phyloP scores from a whole-genome alignment of 2,888 invertebrate species.

The Drosophila yooni region DNA sequence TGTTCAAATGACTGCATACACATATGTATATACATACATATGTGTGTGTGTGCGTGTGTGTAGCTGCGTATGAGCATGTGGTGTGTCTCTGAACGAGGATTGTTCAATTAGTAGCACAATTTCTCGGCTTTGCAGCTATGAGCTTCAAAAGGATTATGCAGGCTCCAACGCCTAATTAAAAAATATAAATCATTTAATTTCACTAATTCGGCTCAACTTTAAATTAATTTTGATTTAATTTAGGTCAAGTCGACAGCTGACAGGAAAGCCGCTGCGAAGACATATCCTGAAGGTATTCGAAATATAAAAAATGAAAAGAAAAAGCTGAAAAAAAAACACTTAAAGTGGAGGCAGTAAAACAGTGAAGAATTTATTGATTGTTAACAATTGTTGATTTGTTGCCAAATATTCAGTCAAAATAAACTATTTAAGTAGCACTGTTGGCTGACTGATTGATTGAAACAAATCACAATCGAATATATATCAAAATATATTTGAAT shows the following conservation, averaged over 20 bases:
- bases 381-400: not conserved
- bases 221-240: not conserved
- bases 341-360: too few relatives aligned
- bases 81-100: constrained; percentile 4
- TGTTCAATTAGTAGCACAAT: constrained; percentile 9
- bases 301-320: not conserved
- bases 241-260: not conserved
- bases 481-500: too few relatives aligned
- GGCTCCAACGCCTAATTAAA: not conserved
- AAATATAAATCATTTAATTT: not conserved
- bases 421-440: not conserved
- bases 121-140: not conserved
- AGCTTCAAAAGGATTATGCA: too few relatives aligned
- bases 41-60: not conserved
- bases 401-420: not conserved
- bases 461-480: too few relatives aligned
- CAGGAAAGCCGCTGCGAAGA: not conserved
- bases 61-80: not conserved
- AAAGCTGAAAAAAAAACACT: not conserved
- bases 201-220: not conserved
- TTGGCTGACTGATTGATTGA: not conserved
- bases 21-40: not conserved
- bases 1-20: constrained; percentile 2
- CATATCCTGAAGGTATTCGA: not conserved
- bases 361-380: not conserved